phyloP scores from a whole-genome alignment of 1,140 invertebrate genomes.

The Homarus americanus region DNA sequence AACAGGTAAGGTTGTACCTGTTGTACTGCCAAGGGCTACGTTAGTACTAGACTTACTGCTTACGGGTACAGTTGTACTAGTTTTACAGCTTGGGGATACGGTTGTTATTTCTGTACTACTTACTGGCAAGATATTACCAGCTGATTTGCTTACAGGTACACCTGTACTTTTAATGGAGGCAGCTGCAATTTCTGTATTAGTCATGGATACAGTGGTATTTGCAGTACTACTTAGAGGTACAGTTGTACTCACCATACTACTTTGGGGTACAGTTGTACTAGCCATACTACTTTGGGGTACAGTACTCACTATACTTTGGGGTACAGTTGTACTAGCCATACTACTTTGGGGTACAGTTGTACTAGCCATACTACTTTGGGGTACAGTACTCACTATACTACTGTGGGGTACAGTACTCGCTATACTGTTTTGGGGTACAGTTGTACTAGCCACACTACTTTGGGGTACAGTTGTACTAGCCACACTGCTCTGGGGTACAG shows the following conservation, averaged over 20 bases:
- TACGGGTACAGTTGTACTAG: not conserved
- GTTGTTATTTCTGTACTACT: not conserved
- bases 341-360: not conserved
- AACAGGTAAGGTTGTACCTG: conserved; percentile 1
- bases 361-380: not conserved
- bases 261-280: not conserved
- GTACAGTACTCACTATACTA: not conserved
- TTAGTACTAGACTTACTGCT: not conserved
- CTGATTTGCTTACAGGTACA: not conserved
- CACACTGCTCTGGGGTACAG: not conserved
- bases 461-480: not conserved
- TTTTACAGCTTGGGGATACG: not conserved
- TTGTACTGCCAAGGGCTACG: not conserved
- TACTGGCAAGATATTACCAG: not conserved
- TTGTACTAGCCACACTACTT: not conserved
- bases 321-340: not conserved
- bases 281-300: not conserved
- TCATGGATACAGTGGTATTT: not conserved
- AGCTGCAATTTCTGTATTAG: not conserved
- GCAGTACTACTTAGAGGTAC: not conserved
- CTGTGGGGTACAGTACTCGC: not conserved
- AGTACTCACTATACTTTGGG: not conserved
- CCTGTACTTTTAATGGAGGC: not conserved
- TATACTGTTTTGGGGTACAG: conserved; percentile 13
- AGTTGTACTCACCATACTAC: not conserved